These are phyloP conservation scores for Oasisia sp. DNA, from an alignment of 2,888 invertebrate species.

Conservation along the genomic window DNA sequence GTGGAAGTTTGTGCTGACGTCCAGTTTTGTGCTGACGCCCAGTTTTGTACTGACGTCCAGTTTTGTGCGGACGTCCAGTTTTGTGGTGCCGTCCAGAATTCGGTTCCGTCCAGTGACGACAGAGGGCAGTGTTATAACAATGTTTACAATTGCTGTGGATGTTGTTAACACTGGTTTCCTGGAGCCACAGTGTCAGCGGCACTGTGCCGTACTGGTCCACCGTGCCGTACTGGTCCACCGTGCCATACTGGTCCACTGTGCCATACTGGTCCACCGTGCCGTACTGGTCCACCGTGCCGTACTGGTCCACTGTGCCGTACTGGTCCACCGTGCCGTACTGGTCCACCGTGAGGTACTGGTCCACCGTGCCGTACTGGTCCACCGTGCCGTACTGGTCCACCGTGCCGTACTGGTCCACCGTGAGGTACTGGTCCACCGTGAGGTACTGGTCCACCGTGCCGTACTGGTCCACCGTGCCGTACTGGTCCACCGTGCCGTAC, in stretches of 20 bases:
- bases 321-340: too few species aligned
- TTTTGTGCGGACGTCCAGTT: too few species aligned
- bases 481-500: neutral
- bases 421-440: too few species aligned
- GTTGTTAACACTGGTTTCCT: neutral
- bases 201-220: neutral
- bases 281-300: too few species aligned
- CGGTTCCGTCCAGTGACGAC: neutral
- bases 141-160: neutral
- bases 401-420: too few species aligned
- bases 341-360: too few species aligned
- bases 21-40: too few species aligned
- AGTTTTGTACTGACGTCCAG: neutral
- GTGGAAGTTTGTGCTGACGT: neutral
- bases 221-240: neutral
- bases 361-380: neutral
- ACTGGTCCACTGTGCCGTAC: too few species aligned
- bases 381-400: neutral
- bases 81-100: neutral
- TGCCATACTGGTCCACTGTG: too few species aligned
- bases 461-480: too few species aligned
- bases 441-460: too few species aligned
- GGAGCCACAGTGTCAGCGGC: neutral
- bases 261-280: too few species aligned
- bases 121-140: neutral